Evolutionary conservation across 2,888 invertebrate species (phyloP).

Genomic region (Tortrix viridana): DNA sequence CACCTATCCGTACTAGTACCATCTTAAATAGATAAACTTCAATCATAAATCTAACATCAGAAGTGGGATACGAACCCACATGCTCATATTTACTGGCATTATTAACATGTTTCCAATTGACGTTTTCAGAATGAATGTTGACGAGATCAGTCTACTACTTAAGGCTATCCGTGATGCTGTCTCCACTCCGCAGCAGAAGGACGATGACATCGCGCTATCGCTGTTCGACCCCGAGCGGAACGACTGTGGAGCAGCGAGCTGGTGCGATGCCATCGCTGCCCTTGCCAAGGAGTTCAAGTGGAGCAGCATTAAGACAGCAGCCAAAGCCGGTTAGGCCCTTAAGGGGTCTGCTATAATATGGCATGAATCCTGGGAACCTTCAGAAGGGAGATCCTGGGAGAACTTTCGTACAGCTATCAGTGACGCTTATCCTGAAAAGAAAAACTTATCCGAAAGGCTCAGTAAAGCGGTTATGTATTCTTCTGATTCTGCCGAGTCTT

Average conservation of each 20-base stretch:
- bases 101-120: not conserved
- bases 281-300: conserved; percentile 34
- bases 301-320: conserved; percentile 34
- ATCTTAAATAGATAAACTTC: too few species aligned
- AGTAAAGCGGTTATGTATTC: conserved; percentile 38
- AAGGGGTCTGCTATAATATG: conserved; percentile 40
- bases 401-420: conserved; percentile 20
- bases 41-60: not conserved
- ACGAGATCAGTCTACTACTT: not conserved
- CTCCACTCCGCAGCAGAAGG: conserved; percentile 5
- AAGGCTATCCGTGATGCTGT: conserved; percentile 31
- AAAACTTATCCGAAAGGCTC: conserved; percentile 34
- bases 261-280: conserved; percentile 31
- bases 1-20: too few species aligned
- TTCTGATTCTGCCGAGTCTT: conserved; percentile 37
- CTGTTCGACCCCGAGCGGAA: conserved; percentile 33
- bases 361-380: conserved; percentile 41
- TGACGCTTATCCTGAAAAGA: conserved; percentile 35
- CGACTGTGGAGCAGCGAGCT: conserved; percentile 40
- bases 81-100: too few species aligned
- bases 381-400: conserved; percentile 39
- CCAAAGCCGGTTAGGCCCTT: conserved; percentile 39
- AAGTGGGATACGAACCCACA: not conserved
- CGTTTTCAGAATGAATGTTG: not conserved
- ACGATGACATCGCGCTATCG: conserved; percentile 37